Evolutionary conservation across 2,888 invertebrate species (phyloP), one percentile per base, ranked within the genome.

Genomic region (Halictus quadricinctus): DNA sequence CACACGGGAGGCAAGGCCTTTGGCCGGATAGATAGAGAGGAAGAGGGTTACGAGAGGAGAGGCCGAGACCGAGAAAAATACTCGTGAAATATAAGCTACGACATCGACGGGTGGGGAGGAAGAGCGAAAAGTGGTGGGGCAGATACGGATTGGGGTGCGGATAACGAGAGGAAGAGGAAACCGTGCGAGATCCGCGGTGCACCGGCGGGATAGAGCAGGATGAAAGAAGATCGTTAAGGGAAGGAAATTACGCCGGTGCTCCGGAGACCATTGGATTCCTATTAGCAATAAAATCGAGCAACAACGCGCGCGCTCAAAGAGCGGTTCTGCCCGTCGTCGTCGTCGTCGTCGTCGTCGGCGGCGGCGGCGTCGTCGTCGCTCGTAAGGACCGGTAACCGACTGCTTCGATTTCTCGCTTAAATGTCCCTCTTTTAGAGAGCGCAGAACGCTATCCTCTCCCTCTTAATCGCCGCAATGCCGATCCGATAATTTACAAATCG

Each of bases 241-340:
- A 81, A 91, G 91, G 91, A 92, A 91, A 93, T 93, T 91, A 89
- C 91, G 87, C 89, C 87, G 83, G 85, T 88, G 87, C 84, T 79
- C 80, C 79, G 80, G 73, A 83, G 84, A 88, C 82, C 90, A 90
- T 91, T 85, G 88, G 88, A 91, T 91, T 92, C 89, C 92, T 92
- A 93, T 93, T 93, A 93, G 92, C 93, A 93, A 93, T 93, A 92
- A 93, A 93, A 92, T 92, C 90, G 88, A 69, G 50, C 74, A 50
- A 83, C 74, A 80, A 73, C 86, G 84, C 76, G 79, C 29, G 7
- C 64, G 83, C 82, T 85, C 50, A 0, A 21, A 1, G 84, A 88
- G 87, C 88, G 83, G 87, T 88, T 86, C 87, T 79, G 21, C 60
- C 25, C 85, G 87, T 73, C 79, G 83, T 58, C 70, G 80, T 29